These are phyloP conservation scores for Neoniphon sammara DNA, from an alignment of 2,797 vertebrate genomes.

Conservation along the genomic window DNA sequence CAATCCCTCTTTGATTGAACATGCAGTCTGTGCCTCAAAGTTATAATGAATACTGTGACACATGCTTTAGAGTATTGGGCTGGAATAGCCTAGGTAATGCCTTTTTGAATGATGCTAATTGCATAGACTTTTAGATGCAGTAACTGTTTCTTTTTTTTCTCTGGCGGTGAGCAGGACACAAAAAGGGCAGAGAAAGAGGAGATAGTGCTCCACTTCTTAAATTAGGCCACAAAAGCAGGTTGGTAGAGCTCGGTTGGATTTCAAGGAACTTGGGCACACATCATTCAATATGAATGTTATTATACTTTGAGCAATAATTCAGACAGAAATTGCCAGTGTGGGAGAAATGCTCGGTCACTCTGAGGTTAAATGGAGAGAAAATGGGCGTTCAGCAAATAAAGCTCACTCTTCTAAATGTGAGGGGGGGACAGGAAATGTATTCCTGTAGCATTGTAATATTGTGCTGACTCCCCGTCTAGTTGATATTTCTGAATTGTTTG, in stretches of 20 bases:
- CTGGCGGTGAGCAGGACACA: constrained; percentile 49
- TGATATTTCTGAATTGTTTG: constrained; percentile 65
- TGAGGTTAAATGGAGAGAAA: constrained; percentile 64
- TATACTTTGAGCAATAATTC: constrained; percentile 39
- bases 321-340: constrained; percentile 36
- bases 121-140: constrained; percentile 38
- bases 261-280: constrained; percentile 42
- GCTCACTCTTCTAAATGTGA: constrained; percentile 46
- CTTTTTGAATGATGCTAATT: constrained; percentile 58
- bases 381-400: constrained; percentile 57
- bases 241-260: constrained; percentile 48
- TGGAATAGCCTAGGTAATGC: constrained; percentile 29
- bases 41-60: constrained; percentile 39
- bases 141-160: constrained; percentile 32
- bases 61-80: constrained; percentile 20
- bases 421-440: constrained; percentile 54
- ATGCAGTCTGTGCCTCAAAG: constrained; percentile 22
- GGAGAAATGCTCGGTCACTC: constrained; percentile 46
- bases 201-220: constrained; percentile 66
- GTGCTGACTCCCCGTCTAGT: constrained; percentile 66
- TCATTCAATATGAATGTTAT: constrained; percentile 37
- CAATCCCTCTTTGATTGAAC: constrained; percentile 51
- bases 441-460: constrained; percentile 61
- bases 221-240: constrained; percentile 70
- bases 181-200: constrained; percentile 52